Evolutionary conservation across 2,113 vertebrate species (phyloP).

Genomic region (Leiothrix lutea): DNA sequence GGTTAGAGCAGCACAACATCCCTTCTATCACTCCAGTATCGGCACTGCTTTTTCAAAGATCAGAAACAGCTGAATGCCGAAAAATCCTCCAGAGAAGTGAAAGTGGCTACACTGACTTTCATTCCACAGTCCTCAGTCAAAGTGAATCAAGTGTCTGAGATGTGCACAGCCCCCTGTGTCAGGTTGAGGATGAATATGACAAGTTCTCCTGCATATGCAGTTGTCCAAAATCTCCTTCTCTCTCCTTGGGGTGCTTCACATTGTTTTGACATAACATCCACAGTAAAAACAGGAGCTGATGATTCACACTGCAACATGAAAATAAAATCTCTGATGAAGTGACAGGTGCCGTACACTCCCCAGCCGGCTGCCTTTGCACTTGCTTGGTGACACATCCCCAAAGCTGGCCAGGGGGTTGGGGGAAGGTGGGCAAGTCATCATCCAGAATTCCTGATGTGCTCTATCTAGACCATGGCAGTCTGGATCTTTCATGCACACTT

Average conservation of each 20-base stretch:
- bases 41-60: neutral
- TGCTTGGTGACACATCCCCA: neutral
- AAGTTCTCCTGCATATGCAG: neutral
- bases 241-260: neutral
- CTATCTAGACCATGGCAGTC: neutral
- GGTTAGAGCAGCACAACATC: neutral
- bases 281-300: neutral
- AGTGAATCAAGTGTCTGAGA: neutral
- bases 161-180: neutral
- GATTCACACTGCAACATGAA: neutral
- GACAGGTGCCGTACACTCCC: neutral
- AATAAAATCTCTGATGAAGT: neutral
- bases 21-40: neutral
- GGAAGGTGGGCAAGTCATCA: neutral
- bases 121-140: neutral
- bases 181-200: neutral
- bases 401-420: neutral
- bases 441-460: neutral
- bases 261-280: neutral
- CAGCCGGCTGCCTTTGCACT: neutral
- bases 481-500: neutral
- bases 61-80: neutral
- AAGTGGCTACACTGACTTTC: neutral
- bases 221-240: neutral
- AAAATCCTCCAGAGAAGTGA: neutral